A percentile compares a stretch with the other conserved stretches of the same genome.
Conservation (phyloP, 2,797 vertebrate genomes). For the Decapterus maruadsi region DNA sequence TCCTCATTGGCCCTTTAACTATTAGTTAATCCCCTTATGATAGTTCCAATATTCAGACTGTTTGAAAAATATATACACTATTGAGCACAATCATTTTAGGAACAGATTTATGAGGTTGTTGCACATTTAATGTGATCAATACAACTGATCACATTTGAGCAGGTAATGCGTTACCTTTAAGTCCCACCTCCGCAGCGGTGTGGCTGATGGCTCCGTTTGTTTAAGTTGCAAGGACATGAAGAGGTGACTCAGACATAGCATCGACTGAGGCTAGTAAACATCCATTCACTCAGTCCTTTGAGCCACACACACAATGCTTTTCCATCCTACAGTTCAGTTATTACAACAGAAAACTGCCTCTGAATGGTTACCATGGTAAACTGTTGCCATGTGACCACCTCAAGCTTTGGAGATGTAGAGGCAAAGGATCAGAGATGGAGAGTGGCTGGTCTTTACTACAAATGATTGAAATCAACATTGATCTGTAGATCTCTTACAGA, state of each 20-base stretch:
- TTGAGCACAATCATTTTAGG: neutral
- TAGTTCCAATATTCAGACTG: neutral
- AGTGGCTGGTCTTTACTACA: slow-evolving; percentile 9
- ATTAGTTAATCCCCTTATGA: neutral
- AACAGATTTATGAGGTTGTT: neutral
- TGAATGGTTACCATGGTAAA: slow-evolving; percentile 77
- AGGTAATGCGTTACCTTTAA: slow-evolving; percentile 8
- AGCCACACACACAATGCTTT: slow-evolving; percentile 56
- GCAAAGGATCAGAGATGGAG: slow-evolving; percentile 20
- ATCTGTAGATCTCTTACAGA: neutral
- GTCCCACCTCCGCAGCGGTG: neutral
- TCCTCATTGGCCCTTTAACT: neutral
- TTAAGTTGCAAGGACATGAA: slow-evolving; percentile 11
- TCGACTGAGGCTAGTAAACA: slow-evolving; percentile 45
- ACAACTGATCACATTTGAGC: neutral
- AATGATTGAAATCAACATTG: neutral
- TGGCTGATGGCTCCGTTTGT: neutral
- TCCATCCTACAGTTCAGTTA: slow-evolving; percentile 50
- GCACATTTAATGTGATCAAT: slow-evolving; percentile 2
- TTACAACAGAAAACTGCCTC: slow-evolving; percentile 51
- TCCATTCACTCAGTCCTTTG: slow-evolving; percentile 46
- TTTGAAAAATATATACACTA: neutral
- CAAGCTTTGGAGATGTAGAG: slow-evolving; percentile 35
- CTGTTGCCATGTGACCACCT: slow-evolving; percentile 52
- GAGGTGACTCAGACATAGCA: slow-evolving; percentile 50